phyloP scores from a whole-genome alignment of 2,888 invertebrate genomes.

The Eretmocerus hayati region DNA sequence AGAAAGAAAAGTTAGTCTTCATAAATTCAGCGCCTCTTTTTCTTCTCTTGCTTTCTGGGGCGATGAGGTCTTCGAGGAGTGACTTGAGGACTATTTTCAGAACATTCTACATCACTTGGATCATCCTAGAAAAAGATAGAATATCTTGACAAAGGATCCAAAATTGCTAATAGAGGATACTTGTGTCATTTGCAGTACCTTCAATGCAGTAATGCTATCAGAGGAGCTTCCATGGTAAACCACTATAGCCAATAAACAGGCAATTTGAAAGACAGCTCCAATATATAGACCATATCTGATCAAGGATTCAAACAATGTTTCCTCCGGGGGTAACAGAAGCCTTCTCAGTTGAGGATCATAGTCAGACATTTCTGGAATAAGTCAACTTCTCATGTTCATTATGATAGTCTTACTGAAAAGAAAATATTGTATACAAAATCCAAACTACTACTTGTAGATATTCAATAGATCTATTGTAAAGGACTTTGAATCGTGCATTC shows the following conservation, averaged over 20 bases:
- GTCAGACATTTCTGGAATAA: conserved; percentile 37
- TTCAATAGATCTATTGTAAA: too few species aligned
- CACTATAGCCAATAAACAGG: conserved; percentile 76
- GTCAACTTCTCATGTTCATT: too few species aligned
- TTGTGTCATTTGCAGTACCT: too few species aligned
- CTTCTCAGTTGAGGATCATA: conserved; percentile 41
- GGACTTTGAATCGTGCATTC: too few species aligned
- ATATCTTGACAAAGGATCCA: background rate
- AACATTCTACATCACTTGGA: conserved; percentile 69
- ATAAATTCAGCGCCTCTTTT: conserved; percentile 56
- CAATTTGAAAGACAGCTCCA: conserved; percentile 80
- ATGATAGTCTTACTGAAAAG: too few species aligned
- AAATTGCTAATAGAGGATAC: too few species aligned
- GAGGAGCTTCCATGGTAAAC: conserved; percentile 48
- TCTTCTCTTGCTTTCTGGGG: conserved; percentile 63
- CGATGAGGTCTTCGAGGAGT: conserved; percentile 59
- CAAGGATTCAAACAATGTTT: conserved; percentile 40
- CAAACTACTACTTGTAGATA: too few species aligned
- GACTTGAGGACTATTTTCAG: conserved; percentile 66
- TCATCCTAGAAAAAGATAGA: conserved; percentile 49
- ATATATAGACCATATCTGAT: conserved; percentile 63
- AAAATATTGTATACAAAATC: too few species aligned
- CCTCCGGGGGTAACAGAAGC: conserved; percentile 41
- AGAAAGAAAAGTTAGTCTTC: background rate
- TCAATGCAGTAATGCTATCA: conserved; percentile 40